Evolutionary conservation across 1,140 invertebrate genomes (phyloP).

Genomic region (Drosophila rhopaloa): DNA sequence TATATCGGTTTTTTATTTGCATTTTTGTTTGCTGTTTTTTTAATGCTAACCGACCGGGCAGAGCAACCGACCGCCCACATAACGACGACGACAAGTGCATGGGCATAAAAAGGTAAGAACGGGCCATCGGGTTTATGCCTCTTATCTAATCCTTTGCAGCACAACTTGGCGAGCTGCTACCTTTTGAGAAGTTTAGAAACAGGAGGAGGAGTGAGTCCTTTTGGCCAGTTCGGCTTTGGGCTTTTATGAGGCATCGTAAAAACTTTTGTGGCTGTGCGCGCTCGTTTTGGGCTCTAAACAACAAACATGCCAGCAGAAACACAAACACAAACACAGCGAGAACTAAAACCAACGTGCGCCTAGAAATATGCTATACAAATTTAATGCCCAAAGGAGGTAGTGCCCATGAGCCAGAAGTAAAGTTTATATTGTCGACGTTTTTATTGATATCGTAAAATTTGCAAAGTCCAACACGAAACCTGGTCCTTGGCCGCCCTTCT

Average conservation of each 20-base stretch:
- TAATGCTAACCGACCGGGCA: conserved; percentile 9
- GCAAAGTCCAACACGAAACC: conserved; percentile 73
- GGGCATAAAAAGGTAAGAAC: conserved; percentile 67
- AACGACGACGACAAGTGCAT: conserved; percentile 73
- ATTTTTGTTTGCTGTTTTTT: conserved; percentile 36
- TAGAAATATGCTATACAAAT: conserved; percentile 72
- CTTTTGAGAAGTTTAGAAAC: conserved; percentile 12
- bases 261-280: conserved; percentile 66
- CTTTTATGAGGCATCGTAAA: conserved; percentile 75
- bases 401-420: conserved; percentile 64
- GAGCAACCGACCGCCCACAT: conserved; percentile 22
- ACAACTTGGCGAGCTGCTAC: conserved; percentile 52
- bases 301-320: conserved; percentile 33
- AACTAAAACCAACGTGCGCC: conserved; percentile 63
- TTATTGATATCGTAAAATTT: conserved; percentile 83
- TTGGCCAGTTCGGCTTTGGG: conserved; percentile 54
- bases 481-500: conserved; percentile 2
- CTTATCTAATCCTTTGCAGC: conserved; percentile 80
- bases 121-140: conserved; percentile 42
- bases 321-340: not conserved
- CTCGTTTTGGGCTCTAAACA: conserved; percentile 53
- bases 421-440: conserved; percentile 83
- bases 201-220: conserved; percentile 17
- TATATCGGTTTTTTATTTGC: conserved; percentile 47
- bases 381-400: conserved; percentile 46